Evolutionary conservation across 2,888 invertebrate species (phyloP).

Genomic region (Psylliodes chrysocephalus): DNA sequence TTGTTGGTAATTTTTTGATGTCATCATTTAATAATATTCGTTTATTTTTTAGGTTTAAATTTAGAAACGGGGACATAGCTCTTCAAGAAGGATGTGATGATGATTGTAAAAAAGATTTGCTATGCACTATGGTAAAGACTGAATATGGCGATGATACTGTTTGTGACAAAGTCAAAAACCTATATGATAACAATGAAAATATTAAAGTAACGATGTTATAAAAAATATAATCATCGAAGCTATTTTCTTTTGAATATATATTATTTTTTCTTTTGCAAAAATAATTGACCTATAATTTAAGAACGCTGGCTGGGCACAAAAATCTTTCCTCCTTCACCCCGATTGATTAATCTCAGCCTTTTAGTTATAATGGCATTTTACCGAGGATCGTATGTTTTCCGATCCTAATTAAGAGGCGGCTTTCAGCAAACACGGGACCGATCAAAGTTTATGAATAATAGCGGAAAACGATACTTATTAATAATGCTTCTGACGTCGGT

Average conservation of each 20-base stretch:
- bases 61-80: slow-evolving; percentile 46
- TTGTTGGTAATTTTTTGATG: too few relatives aligned
- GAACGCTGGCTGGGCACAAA: too few relatives aligned
- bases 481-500: slow-evolving; percentile 16
- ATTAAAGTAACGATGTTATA: not conserved
- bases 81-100: slow-evolving; percentile 47
- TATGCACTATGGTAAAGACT: slow-evolving; percentile 70
- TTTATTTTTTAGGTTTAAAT: slow-evolving; percentile 45
- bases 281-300: too few relatives aligned
- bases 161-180: slow-evolving; percentile 54
- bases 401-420: slow-evolving; percentile 5
- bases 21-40: too few relatives aligned
- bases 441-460: slow-evolving; percentile 4
- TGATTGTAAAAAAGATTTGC: slow-evolving; percentile 49
- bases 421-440: slow-evolving; percentile 3
- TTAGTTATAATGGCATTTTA: not conserved
- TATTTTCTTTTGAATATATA: too few relatives aligned
- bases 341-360: not conserved
- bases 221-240: too few relatives aligned
- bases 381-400: not conserved
- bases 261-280: too few relatives aligned
- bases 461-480: slow-evolving; percentile 8
- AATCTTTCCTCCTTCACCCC: too few relatives aligned
- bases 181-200: slow-evolving; percentile 40
- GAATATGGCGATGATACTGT: slow-evolving; percentile 65